Evolutionary conservation across 2,113 vertebrate species (phyloP), one percentile per base, ranked within the genome.

Genomic region (Ptilorrhoa leucosticta): DNA sequence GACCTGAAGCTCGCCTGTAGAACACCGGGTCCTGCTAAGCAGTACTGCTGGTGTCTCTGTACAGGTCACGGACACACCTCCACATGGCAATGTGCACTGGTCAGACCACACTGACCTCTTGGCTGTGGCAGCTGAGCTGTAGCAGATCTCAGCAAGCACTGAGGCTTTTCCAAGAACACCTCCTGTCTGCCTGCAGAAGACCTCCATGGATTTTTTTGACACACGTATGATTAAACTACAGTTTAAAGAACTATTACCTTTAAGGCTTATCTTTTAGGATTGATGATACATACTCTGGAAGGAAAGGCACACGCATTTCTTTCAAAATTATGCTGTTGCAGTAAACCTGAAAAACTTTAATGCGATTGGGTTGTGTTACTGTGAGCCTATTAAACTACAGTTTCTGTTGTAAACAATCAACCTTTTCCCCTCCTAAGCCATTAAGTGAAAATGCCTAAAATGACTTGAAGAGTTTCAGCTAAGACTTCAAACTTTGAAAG

Each of bases 41-140:
- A 70, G 37, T 16, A 21, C 50, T 14, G 27, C 54, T 51, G 26
- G 7, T 9, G 7, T 15, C 28, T 10, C 35, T 30, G 31, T 3
- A 10, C 7, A 9, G 14, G 27, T 48, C 58, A 65, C 0, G 0
- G 64, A 76, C 23, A 3, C 19, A 40, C 5, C 17, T 33, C 22
- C 0, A 0, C 31, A 27, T 6, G 39, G 23, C 31, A 61, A 6
- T 2, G 6, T 3, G 4, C 5, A 5, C 26, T 4, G 24, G 9
- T 51, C 40, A 60, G 23, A 44, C 27, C 30, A 27, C 7, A 4
- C 9, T 14, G 51, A 77, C 14, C 9, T 45, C 21, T 10, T 10
- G 15, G 63, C 48, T 56, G 1, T 1, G 31, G 48, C 22, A 80
- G 20, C 53, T 50, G 26, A 76, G 31, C 22, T 21, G 19, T 1